These are phyloP conservation scores for Lithodes maja DNA, from an alignment of 2,888 invertebrate genomes.

Conservation along the genomic window DNA sequence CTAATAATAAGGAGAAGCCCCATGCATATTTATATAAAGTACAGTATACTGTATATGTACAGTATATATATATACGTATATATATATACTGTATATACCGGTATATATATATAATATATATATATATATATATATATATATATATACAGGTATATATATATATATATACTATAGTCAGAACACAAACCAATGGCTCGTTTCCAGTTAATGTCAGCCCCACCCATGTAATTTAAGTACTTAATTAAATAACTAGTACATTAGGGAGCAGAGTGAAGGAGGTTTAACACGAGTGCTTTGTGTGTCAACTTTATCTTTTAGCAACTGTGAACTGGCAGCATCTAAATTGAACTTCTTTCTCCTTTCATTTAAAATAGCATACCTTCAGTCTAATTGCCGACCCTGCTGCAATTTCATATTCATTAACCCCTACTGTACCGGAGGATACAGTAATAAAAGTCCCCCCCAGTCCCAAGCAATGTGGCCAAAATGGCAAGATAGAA, in stretches of 20 bases:
- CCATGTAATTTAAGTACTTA: neutral
- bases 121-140: neutral
- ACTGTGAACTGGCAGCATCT: no score
- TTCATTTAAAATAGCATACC: no score
- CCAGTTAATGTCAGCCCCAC: conserved; percentile 39
- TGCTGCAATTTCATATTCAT: no score
- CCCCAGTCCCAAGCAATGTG: no score
- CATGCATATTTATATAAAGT: no score
- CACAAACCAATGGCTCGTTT: conserved; percentile 44
- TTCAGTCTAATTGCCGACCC: no score
- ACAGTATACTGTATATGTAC: neutral
- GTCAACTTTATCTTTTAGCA: no score
- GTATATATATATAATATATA: neutral
- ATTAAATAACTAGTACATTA: neutral
- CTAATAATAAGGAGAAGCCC: neutral
- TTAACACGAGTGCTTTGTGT: no score
- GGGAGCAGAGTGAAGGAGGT: conserved; percentile 18
- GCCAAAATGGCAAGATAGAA: no score
- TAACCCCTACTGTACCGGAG: no score
- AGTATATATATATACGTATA: neutral
- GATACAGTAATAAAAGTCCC: no score
- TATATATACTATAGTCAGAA: conserved; percentile 13
- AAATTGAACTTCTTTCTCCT: no score
- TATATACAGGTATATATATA: neutral
- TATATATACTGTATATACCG: neutral